Base-by-base conservation (phyloP, 2,888 invertebrate genomes). In the Calameuta pallipes region DNA sequence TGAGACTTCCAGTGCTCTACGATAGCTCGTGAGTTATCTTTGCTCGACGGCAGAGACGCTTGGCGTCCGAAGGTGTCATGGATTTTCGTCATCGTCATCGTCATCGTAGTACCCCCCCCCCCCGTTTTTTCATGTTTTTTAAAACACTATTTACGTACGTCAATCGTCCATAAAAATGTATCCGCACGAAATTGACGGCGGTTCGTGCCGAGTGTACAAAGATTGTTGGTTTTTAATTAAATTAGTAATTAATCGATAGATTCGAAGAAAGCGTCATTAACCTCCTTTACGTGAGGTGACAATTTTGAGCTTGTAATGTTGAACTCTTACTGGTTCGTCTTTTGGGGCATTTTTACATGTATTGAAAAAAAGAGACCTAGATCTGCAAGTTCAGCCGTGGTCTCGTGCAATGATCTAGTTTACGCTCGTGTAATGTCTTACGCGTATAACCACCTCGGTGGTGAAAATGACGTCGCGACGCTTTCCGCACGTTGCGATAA, bases 1-100 rank as follows among this genome's bases (percentile, higher is more conserved):
- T 87, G 87, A 87, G 86, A 86, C 82, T 81, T 81, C 80, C 70
- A 82, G 76, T 56, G 84, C 80, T 80, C 82, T 79, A 74, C 77
- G 35, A 34, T 15, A 31, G 33, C 36, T 41, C 11, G 69, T 56
- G 56, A 9, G 9, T 56, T 56, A 56, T 56, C 23, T 9, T 9
- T 23, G 56, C 1, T 56, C 56, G 23, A 23, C 56, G 56, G 9
- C 0, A 56, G 56, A 23, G 56, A 56, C 56, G 56, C 56, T 56
- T 3, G 56, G 23, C 23, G 23, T 56, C 56, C 1, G 15, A 56
- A 56, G 56, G 9, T 23, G 23, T 23, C 15, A 56, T 23, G 56
- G 23, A 41, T 23, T 15, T 41, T 56, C 23, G 56, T 23, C 23
- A 23, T 23, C 56, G 2, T 9, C 23, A 9, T 23, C 36, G 9